Conservation (phyloP, 2,113 vertebrate species). For the Eidolon helvum region DNA sequence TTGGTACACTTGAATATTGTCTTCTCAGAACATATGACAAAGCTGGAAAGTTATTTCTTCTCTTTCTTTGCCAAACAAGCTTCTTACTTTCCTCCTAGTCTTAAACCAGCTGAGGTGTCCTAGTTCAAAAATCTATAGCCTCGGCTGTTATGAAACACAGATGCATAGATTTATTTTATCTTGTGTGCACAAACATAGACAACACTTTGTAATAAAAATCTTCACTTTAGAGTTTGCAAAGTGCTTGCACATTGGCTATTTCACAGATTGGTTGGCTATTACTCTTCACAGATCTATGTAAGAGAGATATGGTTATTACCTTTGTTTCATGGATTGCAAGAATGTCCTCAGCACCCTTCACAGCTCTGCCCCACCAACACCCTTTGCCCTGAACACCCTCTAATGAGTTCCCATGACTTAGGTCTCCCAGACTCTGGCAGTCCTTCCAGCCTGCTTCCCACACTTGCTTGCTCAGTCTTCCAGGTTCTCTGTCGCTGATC, state of each 20-base stretch:
- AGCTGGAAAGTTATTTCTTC: background rate
- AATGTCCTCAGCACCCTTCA: rapidly evolving
- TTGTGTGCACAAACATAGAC: background rate
- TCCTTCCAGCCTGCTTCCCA: background rate
- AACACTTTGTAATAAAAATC: background rate
- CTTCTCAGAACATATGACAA: background rate
- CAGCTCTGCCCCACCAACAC: background rate
- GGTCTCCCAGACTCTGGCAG: background rate
- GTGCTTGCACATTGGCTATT: background rate
- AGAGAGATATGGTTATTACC: background rate
- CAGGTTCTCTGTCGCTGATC: background rate
- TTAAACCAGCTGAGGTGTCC: background rate
- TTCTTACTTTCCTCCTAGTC: background rate
- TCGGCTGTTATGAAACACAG: background rate
- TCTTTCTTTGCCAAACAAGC: background rate
- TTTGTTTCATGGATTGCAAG: too few species aligned
- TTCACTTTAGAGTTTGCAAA: background rate
- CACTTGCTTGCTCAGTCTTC: background rate
- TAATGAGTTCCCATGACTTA: background rate
- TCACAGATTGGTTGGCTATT: background rate
- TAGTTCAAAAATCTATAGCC: background rate
- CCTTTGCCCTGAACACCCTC: background rate
- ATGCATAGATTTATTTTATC: background rate
- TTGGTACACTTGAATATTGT: background rate
- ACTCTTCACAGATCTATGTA: rapidly evolving